Evolutionary conservation across 2,888 invertebrate genomes (phyloP).

Genomic region (Synanthedon myopaeformis): DNA sequence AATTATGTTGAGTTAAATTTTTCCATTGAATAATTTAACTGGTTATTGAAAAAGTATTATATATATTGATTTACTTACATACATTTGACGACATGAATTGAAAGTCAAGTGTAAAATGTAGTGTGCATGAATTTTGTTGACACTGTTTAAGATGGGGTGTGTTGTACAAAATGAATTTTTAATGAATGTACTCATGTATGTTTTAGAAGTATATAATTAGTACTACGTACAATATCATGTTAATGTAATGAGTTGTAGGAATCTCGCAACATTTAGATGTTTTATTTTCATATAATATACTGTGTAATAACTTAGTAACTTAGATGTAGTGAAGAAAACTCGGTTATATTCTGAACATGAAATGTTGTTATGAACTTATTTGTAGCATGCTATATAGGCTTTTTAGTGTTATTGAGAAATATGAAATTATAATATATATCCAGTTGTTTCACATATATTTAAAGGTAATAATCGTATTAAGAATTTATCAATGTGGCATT

Average conservation of each 20-base stretch:
- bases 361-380: constrained; percentile 49
- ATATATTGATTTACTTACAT: no score
- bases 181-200: constrained; percentile 1
- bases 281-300: neutral
- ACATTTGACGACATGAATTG: no score
- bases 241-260: constrained; percentile 15
- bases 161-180: neutral
- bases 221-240: constrained; percentile 9
- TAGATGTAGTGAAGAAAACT: constrained; percentile 11
- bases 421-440: constrained; percentile 35
- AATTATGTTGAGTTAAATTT: no score
- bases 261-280: neutral
- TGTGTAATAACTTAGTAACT: no score
- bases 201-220: constrained; percentile 4
- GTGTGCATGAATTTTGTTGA: no score
- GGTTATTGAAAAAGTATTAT: no score
- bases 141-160: no score
- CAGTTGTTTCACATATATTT: constrained; percentile 24
- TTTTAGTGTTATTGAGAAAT: constrained; percentile 38
- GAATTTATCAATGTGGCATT: constrained; percentile 28
- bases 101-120: no score
- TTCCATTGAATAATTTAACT: no score
- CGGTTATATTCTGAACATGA: constrained; percentile 30
- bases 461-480: constrained; percentile 41
- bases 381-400: constrained; percentile 48